These are phyloP conservation scores for Dione vanillae DNA, from an alignment of 2,888 invertebrate genomes.

Conservation along the genomic window DNA sequence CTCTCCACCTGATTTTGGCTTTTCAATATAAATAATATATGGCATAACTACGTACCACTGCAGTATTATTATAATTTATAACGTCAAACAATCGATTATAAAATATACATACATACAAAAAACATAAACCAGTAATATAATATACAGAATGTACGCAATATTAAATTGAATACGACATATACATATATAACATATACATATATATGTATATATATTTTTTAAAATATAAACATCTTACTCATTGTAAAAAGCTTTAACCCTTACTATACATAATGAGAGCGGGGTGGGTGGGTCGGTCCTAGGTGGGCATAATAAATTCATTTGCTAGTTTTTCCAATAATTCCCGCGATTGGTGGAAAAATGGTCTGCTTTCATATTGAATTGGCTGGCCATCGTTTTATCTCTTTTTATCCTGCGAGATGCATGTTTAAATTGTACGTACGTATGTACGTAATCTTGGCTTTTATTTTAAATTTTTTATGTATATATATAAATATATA, in stretches of 20 bases:
- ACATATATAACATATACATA: too few species aligned
- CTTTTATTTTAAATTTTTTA: neutral
- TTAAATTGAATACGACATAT: conserved; percentile 1
- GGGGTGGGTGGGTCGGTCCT: conserved; percentile 54
- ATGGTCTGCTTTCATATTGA: conserved; percentile 71
- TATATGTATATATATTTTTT: neutral
- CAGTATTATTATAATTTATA: too few species aligned
- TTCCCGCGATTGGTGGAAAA: conserved; percentile 81
- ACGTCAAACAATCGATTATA: too few species aligned
- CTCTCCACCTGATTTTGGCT: too few species aligned
- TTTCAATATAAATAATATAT: too few species aligned
- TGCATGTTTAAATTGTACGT: conserved; percentile 27
- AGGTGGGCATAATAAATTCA: conserved; percentile 77
- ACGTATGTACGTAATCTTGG: conserved; percentile 24
- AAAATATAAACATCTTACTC: conserved; percentile 35
- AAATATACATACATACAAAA: too few species aligned
- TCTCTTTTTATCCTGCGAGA: conserved; percentile 66
- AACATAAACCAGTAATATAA: neutral
- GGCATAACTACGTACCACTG: too few species aligned
- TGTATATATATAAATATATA: too few species aligned
- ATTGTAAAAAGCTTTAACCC: conserved; percentile 46
- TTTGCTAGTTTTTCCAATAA: conserved; percentile 83
- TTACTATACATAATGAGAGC: conserved; percentile 65
- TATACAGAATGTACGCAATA: too few species aligned
- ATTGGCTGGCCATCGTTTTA: conserved; percentile 59